Base-by-base conservation (phyloP, 2,113 vertebrate genomes). In the Maccullochella peelii region DNA sequence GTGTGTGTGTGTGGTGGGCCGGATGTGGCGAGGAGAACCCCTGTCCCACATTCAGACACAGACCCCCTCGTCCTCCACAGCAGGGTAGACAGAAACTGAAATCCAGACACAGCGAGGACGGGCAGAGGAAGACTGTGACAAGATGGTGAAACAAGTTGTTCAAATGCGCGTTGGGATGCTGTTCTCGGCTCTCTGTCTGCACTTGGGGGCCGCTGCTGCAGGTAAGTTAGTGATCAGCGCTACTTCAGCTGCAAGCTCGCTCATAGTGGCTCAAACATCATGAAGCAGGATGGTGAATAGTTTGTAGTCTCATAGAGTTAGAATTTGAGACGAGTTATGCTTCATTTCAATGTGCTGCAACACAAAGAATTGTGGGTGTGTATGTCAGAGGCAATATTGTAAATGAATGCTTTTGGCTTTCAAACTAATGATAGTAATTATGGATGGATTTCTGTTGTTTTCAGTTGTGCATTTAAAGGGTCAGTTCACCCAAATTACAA, bases 1-100 rank as follows among this genome's bases (percentile, higher is more conserved):
- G 66, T n/a, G 62, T 75, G 70, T 27, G 75, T 30, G 70, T n/a
- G 54, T 2, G 38, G 58, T 8, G 25, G 72, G 72, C 55, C 63
- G 68, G 86, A 82, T 58, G 82, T 52, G 40, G 8, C 1, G 18
- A 72, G 79, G 61, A 87, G 87, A 68, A 84, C 80, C 83, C 74
- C 69, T 82, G 89, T 88, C 89, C 93, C 89, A 94, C 85, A 88
- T 55, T 82, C 88, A 88, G 81, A 80, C 61, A 30, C 66, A 67
- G 68, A 73, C 65, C 33, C 23, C 82, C 42, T 14, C 65, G 27
- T 73, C 85, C 77, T 80, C 55, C 55, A 44, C 68, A 42, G 27
- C 69, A 2, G 77, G 73, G 33, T 27, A 30, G 38, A 58, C 69
- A 72, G 67, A 72, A 8, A 15, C 69, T 68, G 67, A 68, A 6